phyloP scores from a whole-genome alignment of 2,797 vertebrate genomes.

The Monodelphis domestica region DNA sequence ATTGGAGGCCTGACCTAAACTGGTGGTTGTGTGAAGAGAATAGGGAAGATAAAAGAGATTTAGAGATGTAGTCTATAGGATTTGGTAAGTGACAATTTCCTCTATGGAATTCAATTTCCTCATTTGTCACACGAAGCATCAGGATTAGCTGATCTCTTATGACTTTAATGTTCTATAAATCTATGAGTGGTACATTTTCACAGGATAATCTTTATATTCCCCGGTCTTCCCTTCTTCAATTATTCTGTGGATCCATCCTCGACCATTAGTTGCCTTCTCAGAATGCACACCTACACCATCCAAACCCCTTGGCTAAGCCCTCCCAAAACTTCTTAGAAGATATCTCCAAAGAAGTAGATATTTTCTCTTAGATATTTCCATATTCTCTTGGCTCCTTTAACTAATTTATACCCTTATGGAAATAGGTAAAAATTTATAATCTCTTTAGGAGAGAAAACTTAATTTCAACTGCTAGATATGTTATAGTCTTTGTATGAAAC shows the following conservation, averaged over 20 bases:
- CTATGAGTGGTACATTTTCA: no score
- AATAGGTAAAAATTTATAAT: not conserved
- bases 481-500: not conserved
- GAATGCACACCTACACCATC: not conserved
- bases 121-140: not conserved
- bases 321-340: not conserved
- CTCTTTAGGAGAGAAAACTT: not conserved
- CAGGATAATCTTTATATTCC: not conserved
- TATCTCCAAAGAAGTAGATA: not conserved
- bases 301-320: not conserved
- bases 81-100: not conserved
- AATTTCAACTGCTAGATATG: not conserved
- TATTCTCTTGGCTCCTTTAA: not conserved
- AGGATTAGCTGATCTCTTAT: not conserved
- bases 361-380: not conserved
- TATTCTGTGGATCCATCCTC: not conserved
- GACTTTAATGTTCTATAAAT: not conserved
- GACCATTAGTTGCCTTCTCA: not conserved
- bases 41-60: not conserved
- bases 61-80: not conserved
- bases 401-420: not conserved
- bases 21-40: not conserved
- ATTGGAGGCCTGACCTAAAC: not conserved
- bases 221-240: not conserved
- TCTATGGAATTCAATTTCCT: not conserved